phyloP scores from a whole-genome alignment of 30 jellyfish, hydroid and myxozoan genomes.

The Aurelia sp. region DNA sequence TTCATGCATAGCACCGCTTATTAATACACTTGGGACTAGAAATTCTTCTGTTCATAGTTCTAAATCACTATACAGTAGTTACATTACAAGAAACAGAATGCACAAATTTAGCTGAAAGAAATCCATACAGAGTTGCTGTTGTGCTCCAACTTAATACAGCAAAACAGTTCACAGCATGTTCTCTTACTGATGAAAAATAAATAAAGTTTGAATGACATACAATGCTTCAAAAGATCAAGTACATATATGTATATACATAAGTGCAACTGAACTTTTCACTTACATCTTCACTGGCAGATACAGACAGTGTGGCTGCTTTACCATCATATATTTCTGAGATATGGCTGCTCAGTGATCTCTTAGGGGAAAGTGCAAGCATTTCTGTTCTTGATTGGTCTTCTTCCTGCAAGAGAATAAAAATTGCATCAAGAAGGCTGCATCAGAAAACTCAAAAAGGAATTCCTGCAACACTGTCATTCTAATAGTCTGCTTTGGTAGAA shows the following conservation, averaged over 20 bases:
- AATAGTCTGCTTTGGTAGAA: no score
- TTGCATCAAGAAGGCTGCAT: no score
- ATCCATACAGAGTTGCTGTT: neutral
- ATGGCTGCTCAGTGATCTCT: conserved; percentile 65
- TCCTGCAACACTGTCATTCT: no score
- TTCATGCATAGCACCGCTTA: no score
- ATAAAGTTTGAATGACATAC: neutral
- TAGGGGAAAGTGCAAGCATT: conserved; percentile 24
- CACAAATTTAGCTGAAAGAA: neutral
- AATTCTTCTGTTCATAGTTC: no score
- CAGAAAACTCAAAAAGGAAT: no score
- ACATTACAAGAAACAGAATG: no score
- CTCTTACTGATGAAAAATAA: no score
- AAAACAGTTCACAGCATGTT: no score
- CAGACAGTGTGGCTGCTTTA: conserved; percentile 62
- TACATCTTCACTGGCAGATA: conserved; percentile 76
- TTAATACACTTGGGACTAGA: no score
- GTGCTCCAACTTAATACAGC: no score
- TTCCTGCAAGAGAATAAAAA: neutral
- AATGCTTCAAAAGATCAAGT: neutral
- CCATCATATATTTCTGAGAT: conserved; percentile 59
- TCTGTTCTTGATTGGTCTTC: conserved; percentile 54
- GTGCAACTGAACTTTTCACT: neutral
- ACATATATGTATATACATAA: neutral
- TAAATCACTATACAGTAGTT: no score